These are phyloP conservation scores for Drosophila mojavensis DNA, from an alignment of 1,140 invertebrate species.

Conservation along the genomic window DNA sequence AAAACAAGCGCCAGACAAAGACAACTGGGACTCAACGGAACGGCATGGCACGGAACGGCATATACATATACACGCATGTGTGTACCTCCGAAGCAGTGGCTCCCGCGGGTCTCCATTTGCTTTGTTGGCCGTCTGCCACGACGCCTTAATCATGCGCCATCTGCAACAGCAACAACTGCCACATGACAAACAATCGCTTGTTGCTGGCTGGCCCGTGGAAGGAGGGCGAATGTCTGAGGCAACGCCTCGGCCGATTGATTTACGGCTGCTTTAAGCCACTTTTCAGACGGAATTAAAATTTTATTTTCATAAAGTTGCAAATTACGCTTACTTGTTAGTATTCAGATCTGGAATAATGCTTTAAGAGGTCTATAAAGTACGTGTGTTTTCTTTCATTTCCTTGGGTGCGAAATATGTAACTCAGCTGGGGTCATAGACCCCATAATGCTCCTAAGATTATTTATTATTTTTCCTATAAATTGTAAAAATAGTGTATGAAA, in stretches of 20 bases:
- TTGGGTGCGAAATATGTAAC: no score
- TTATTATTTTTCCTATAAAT: no score
- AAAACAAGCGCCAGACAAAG: conserved; percentile 60
- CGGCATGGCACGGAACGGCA: background rate
- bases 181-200: conserved; percentile 5
- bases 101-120: conserved; percentile 12
- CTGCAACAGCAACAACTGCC: conserved; percentile 11
- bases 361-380: no score
- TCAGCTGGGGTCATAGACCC: no score
- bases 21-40: conserved; percentile 3
- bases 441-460: no score
- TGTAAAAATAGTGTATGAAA: no score
- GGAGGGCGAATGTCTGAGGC: background rate
- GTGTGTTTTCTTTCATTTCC: no score
- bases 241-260: conserved; percentile 16
- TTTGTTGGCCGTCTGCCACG: conserved; percentile 5
- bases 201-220: conserved; percentile 2
- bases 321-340: conserved; percentile 1
- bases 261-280: background rate
- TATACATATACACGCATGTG: background rate
- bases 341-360: background rate
- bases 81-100: conserved; percentile 1
- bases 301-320: conserved; percentile 8
- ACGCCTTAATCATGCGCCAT: conserved; percentile 25
- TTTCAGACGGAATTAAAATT: background rate